phyloP scores from a whole-genome alignment of 37 sponge, comb jelly and placozoan genomes.

The Ephydatia muelleri region DNA sequence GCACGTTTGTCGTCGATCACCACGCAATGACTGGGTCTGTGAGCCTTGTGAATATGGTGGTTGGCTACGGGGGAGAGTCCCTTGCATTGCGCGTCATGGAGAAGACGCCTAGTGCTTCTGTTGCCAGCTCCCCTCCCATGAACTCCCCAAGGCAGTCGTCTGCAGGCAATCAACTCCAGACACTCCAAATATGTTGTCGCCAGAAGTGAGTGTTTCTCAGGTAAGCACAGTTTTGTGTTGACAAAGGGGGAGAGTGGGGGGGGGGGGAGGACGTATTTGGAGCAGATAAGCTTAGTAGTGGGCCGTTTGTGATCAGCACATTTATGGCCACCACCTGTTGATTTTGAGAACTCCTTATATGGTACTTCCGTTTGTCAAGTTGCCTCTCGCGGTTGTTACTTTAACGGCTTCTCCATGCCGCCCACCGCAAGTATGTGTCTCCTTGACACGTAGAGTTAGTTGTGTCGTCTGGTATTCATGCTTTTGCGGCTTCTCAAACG shows the following conservation, averaged over 20 bases:
- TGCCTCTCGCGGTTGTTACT: neutral
- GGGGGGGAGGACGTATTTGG: neutral
- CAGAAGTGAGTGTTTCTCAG: neutral
- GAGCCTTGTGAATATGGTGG: neutral
- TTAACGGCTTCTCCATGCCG: neutral
- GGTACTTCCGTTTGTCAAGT: neutral
- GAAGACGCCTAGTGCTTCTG: neutral
- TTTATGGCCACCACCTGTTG: neutral
- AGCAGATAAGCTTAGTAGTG: neutral
- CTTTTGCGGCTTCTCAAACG: neutral
- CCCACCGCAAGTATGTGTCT: slow-evolving; percentile 1
- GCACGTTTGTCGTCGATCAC: neutral
- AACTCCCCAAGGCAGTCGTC: neutral
- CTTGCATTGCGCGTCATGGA: neutral
- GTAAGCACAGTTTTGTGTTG: no score
- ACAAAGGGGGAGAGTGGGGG: neutral
- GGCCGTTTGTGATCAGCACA: neutral
- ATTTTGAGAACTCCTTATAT: neutral
- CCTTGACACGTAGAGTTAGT: neutral
- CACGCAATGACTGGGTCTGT: neutral
- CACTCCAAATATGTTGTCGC: neutral
- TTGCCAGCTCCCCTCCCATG: neutral
- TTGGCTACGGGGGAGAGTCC: neutral
- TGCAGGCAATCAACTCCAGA: neutral
- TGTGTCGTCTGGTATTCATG: neutral